Conservation (phyloP, 1,140 invertebrate genomes). For the Zaprionus ornatus region DNA sequence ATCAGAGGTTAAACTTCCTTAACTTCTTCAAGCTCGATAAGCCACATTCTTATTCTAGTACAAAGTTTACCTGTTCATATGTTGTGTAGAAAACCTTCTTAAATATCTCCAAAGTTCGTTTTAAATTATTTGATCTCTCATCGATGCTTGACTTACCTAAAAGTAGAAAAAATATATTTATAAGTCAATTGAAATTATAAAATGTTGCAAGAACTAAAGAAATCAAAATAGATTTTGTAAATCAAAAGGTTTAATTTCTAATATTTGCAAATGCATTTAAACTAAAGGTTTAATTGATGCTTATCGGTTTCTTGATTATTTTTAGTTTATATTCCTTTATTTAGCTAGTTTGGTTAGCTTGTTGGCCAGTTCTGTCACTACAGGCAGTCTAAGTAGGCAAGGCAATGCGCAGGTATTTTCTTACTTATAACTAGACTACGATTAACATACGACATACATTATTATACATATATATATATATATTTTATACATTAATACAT, state of each 20-base stretch:
- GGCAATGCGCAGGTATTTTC: slow-evolving; percentile 24
- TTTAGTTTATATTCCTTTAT: not conserved
- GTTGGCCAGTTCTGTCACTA: slow-evolving; percentile 8
- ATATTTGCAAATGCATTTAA: slow-evolving; percentile 22
- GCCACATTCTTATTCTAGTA: not conserved
- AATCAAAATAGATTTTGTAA: not conserved
- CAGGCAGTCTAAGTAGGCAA: slow-evolving; percentile 23
- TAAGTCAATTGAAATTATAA: slow-evolving; percentile 26
- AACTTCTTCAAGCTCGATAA: too few relatives aligned
- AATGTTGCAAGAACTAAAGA: not conserved
- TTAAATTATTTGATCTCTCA: not conserved
- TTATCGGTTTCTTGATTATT: not conserved
- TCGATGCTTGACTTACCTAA: slow-evolving; percentile 63
- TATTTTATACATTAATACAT: slow-evolving; percentile 18
- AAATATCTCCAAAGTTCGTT: not conserved
- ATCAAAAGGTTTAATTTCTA: slow-evolving; percentile 32
- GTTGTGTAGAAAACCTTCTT: not conserved
- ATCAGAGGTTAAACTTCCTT: too few relatives aligned
- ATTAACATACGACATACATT: slow-evolving; percentile 2
- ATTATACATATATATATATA: slow-evolving; percentile 16
- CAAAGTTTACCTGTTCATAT: slow-evolving; percentile 25
- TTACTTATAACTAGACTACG: slow-evolving; percentile 47
- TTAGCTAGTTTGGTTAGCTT: not conserved
- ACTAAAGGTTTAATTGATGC: slow-evolving; percentile 34
- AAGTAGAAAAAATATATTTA: slow-evolving; percentile 45